Conservation (phyloP, 2,888 invertebrate genomes). For the Pollenia amentaria region DNA sequence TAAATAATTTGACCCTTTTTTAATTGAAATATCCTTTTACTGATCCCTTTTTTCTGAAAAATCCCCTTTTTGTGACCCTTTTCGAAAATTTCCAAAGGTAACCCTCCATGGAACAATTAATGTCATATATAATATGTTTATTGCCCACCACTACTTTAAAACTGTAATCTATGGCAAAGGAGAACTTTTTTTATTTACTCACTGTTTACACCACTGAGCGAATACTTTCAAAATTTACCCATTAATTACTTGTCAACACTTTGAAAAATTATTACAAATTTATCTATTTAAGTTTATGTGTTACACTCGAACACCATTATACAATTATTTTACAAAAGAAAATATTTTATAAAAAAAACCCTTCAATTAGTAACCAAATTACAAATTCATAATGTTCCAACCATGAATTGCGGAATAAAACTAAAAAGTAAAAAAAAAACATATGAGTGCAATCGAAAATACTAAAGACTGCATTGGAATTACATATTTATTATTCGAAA, state of each 20-base stretch:
- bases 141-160: too few relatives aligned
- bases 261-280: slow-evolving; percentile 38
- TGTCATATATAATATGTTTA: too few relatives aligned
- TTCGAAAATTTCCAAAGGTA: too few relatives aligned
- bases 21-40: too few relatives aligned
- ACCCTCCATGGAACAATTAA: too few relatives aligned
- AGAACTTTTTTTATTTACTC: neutral
- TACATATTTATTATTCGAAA: slow-evolving; percentile 50
- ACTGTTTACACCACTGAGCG: neutral
- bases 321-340: slow-evolving; percentile 8
- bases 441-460: slow-evolving; percentile 31
- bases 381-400: slow-evolving; percentile 66
- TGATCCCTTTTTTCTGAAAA: too few relatives aligned
- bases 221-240: neutral
- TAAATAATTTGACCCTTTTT: too few relatives aligned
- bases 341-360: slow-evolving; percentile 47
- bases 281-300: neutral
- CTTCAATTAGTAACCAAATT: slow-evolving; percentile 71
- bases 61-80: too few relatives aligned
- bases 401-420: slow-evolving; percentile 64
- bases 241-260: slow-evolving; percentile 40
- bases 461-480: slow-evolving; percentile 48
- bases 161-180: too few relatives aligned
- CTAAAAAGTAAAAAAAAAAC: neutral
- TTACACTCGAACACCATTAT: slow-evolving; percentile 31